Base-by-base conservation (phyloP, 2,113 vertebrate species). In the Malurus alboscapulatus region DNA sequence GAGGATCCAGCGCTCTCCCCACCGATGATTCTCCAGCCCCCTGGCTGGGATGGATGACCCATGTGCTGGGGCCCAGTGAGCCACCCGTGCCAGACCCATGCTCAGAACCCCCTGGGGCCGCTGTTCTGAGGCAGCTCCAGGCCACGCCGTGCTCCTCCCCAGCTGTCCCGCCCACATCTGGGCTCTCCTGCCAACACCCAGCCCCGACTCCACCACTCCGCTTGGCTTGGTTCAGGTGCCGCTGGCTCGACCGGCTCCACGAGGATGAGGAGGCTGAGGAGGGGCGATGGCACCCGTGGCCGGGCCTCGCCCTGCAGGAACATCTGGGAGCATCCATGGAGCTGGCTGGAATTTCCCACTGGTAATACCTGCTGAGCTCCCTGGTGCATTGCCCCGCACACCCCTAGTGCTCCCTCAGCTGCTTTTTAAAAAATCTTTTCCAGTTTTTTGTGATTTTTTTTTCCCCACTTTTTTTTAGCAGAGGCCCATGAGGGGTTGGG, bases 361-460 rank as follows among this genome's bases (percentile, higher is more conserved):
- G 5, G 67, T 61, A 87, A 30, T 10, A 25, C 65, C 61, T 20
- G 75, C 78, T 17, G 93, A 97, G 96, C 95, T 92, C 67, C 61
- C n/a, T 57, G 89, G 80, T 94, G 96, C 95, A 84, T 88, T 92
- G 78, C 93, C 96, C 96, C 87, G 87, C 93, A 92, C 90, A 94
- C 95, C 96, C 24, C 80, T 95, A 93, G 87, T 86, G 40, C 65
- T 94, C 90, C 72, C 96, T 97, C 96, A 75, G 69, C 91, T 96
- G 92, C 93, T 95, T 92, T 55, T 65, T 94, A n/a, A 32, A 3
- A 22, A 14, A 66, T 59, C n/a, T 59, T 78, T 78, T 66, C 74
- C 53, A 78, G 45, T 92, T 32, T 25, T 47, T 44, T 71, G 51
- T 4, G 0, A n/a, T 45, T 50, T 72, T 65, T 65, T 72, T 54